phyloP scores from a whole-genome alignment of 2,888 invertebrate species.

The Drosophila crucigera region DNA sequence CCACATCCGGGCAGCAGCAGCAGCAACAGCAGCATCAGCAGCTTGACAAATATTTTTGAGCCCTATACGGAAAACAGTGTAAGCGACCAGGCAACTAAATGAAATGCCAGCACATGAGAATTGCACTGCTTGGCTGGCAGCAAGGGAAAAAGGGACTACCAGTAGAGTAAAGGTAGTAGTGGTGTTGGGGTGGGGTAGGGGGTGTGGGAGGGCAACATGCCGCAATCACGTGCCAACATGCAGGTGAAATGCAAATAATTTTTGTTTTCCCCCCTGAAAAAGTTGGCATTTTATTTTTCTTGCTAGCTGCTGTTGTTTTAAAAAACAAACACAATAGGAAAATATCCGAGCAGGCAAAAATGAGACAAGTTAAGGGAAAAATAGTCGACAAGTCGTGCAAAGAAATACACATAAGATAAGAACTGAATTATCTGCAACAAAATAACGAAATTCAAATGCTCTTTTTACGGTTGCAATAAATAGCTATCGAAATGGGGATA shows the following conservation, averaged over 20 bases:
- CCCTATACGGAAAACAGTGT: constrained; percentile 42
- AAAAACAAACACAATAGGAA: constrained; percentile 18
- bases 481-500: neutral
- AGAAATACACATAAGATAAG: constrained; percentile 12
- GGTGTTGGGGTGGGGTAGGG: neutral
- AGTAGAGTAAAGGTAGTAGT: neutral
- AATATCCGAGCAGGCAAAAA: constrained; percentile 62
- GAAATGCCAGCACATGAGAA: constrained; percentile 62
- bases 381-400: constrained; percentile 36
- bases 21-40: constrained; percentile 23
- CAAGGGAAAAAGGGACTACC: neutral
- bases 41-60: constrained; percentile 72
- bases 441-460: constrained; percentile 32
- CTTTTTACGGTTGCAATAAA: constrained; percentile 1
- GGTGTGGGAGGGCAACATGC: constrained; percentile 30
- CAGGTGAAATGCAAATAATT: constrained; percentile 79
- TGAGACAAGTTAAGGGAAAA: constrained; percentile 45
- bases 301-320: constrained; percentile 26
- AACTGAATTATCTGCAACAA: constrained; percentile 17
- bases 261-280: constrained; percentile 66
- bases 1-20: constrained; percentile 4
- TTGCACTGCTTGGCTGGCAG: constrained; percentile 19
- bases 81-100: constrained; percentile 61
- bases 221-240: constrained; percentile 80
- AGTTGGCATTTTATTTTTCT: constrained; percentile 45